These are phyloP conservation scores for Serripes groenlandicus DNA, from an alignment of 2,888 invertebrate species.

Conservation along the genomic window DNA sequence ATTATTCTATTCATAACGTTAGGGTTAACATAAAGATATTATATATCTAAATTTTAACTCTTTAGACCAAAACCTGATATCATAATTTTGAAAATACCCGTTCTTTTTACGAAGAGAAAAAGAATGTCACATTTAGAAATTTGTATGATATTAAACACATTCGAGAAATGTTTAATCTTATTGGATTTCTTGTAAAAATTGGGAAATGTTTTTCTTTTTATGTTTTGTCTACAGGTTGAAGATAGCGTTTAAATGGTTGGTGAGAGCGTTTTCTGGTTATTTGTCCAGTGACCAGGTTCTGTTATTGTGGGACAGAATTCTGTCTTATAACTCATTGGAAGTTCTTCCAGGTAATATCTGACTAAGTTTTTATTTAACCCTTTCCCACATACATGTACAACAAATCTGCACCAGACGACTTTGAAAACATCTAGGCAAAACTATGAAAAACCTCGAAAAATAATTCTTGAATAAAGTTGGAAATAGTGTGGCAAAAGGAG, in stretches of 20 bases:
- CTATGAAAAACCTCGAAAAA: neutral
- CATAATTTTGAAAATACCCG: no score
- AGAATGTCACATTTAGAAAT: neutral
- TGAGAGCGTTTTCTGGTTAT: slow-evolving; percentile 98
- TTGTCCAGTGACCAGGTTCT: slow-evolving; percentile 96
- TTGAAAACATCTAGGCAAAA: neutral
- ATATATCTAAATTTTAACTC: no score
- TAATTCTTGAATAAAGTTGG: neutral
- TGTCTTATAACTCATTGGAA: slow-evolving; percentile 97
- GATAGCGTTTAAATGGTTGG: slow-evolving; percentile 98
- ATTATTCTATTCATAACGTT: no score
- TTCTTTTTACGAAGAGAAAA: no score
- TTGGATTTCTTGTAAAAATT: no score
- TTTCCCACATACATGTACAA: neutral
- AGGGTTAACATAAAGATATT: no score
- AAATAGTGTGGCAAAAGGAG: neutral
- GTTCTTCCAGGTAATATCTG: slow-evolving; percentile 91
- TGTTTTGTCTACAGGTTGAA: slow-evolving; percentile 90
- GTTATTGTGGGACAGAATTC: slow-evolving; percentile 96
- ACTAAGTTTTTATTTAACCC: neutral
- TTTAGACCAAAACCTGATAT: no score
- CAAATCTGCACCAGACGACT: neutral
- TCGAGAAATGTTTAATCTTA: no score
- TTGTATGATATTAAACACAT: no score
- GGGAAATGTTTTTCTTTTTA: no score